phyloP scores from a whole-genome alignment of 2,113 vertebrate genomes.

The Silurus meridionalis region DNA sequence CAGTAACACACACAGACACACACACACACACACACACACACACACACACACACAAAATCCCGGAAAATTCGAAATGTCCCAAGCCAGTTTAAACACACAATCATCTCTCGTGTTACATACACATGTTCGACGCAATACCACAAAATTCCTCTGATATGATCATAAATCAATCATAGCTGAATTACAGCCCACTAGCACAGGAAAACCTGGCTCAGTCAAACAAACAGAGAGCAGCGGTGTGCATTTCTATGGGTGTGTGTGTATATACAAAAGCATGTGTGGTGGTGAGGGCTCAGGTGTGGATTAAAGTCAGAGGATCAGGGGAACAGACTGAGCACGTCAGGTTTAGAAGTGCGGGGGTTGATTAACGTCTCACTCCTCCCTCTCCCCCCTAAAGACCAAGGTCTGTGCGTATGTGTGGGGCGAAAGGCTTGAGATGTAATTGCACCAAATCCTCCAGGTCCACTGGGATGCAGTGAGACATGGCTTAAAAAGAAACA shows the following conservation, averaged over 20 bases:
- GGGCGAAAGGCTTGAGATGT: constrained; percentile 25
- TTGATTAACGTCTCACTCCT: constrained; percentile 67
- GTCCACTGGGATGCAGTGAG: constrained; percentile 38
- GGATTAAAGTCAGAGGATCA: constrained; percentile 64
- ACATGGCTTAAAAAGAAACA: constrained; percentile 27
- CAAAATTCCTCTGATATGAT: constrained; percentile 29
- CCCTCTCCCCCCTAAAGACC: not conserved
- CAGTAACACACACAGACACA: constrained; percentile 55
- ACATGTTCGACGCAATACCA: constrained; percentile 3
- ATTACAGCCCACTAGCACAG: constrained; percentile 55
- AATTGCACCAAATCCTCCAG: constrained; percentile 43
- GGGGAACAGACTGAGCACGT: constrained; percentile 60
- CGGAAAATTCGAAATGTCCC: not conserved
- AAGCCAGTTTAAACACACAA: constrained; percentile 53
- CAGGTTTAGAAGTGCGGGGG: constrained; percentile 58
- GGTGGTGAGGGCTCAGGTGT: constrained; percentile 62
- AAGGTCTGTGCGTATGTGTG: constrained; percentile 30
- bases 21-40: not conserved
- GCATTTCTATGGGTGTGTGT: constrained; percentile 25
- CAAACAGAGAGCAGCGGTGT: not conserved
- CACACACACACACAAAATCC: not conserved
- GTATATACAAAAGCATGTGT: not conserved
- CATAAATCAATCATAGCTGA: constrained; percentile 52
- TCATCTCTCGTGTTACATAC: constrained; percentile 9
- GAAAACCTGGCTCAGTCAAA: not conserved